Percentiles rank a stretch among this genome's conserved stretches.
Evolutionary conservation across 2,113 vertebrate genomes (phyloP).

Genomic region (Poeciliopsis prolifica): DNA sequence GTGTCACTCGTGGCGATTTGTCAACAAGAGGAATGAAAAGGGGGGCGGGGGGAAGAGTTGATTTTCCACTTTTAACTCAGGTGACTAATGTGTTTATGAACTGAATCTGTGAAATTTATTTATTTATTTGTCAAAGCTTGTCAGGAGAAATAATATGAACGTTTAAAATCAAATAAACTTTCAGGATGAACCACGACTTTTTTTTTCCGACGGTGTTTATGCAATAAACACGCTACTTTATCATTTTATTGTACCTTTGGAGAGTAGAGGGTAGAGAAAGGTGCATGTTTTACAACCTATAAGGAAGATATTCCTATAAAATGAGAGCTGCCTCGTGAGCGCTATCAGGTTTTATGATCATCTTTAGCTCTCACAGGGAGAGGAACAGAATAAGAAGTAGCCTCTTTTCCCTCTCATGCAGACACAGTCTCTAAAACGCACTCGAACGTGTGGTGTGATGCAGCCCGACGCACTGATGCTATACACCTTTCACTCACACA

Average conservation of each 20-base stretch:
- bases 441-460: conserved; percentile 10
- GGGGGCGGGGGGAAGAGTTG: conserved; percentile 1
- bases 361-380: conserved; percentile 58
- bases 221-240: conserved; percentile 56
- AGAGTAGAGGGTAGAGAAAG: conserved; percentile 52
- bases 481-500: conserved; percentile 12
- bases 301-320: conserved; percentile 69
- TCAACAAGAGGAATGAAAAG: conserved; percentile 12
- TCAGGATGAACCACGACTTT: conserved; percentile 8
- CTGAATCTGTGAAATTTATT: conserved; percentile 9
- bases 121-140: conserved; percentile 36
- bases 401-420: conserved; percentile 24
- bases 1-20: conserved; percentile 16
- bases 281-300: conserved; percentile 67
- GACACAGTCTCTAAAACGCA: conserved; percentile 26
- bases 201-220: conserved; percentile 55
- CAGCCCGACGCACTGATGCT: conserved; percentile 46
- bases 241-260: conserved; percentile 59
- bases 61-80: conserved; percentile 16
- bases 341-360: conserved; percentile 71
- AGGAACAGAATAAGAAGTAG: conserved; percentile 44
- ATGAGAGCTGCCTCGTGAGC: conserved; percentile 68
- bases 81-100: conserved; percentile 15
- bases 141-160: conserved; percentile 32
- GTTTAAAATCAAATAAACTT: conserved; percentile 52